Evolutionary conservation across 2,888 invertebrate species (phyloP).

Genomic region (Watsonalla cultraria): DNA sequence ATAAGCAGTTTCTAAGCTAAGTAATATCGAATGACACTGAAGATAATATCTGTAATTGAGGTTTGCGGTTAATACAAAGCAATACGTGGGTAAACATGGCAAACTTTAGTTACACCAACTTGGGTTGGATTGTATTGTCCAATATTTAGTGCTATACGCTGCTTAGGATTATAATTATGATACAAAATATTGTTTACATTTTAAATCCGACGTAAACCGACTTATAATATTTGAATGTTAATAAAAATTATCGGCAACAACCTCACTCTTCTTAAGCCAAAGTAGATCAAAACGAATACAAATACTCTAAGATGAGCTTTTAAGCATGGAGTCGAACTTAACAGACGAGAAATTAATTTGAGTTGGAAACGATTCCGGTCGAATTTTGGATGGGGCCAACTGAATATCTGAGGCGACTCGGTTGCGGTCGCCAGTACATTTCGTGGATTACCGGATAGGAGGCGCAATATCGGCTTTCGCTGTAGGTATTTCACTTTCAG

Average conservation of each 20-base stretch:
- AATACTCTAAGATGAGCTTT: background rate
- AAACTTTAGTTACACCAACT: background rate
- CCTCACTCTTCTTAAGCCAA: too few relatives aligned
- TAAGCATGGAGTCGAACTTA: background rate
- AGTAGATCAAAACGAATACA: background rate
- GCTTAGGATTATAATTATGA: too few relatives aligned
- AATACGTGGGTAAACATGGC: background rate
- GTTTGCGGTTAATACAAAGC: background rate
- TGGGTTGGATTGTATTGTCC: background rate
- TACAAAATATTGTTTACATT: too few relatives aligned
- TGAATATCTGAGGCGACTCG: slow-evolving; percentile 29
- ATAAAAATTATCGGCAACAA: too few relatives aligned
- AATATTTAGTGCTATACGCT: too few relatives aligned
- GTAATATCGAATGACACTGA: background rate
- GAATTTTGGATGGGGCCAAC: slow-evolving; percentile 18
- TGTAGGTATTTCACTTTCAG: slow-evolving; percentile 21
- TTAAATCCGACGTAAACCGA: too few relatives aligned
- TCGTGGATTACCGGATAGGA: slow-evolving; percentile 34
- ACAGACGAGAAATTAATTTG: slow-evolving; percentile 18
- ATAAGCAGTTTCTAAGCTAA: background rate
- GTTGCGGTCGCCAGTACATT: slow-evolving; percentile 32
- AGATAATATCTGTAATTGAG: background rate
- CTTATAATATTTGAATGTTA: too few relatives aligned
- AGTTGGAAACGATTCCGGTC: slow-evolving; percentile 7
- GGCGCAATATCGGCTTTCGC: slow-evolving; percentile 34